A percentile compares a stretch with the other conserved stretches of the same genome.
Conservation (phyloP, 2,888 invertebrate genomes). For the Pedicia rivosa region DNA sequence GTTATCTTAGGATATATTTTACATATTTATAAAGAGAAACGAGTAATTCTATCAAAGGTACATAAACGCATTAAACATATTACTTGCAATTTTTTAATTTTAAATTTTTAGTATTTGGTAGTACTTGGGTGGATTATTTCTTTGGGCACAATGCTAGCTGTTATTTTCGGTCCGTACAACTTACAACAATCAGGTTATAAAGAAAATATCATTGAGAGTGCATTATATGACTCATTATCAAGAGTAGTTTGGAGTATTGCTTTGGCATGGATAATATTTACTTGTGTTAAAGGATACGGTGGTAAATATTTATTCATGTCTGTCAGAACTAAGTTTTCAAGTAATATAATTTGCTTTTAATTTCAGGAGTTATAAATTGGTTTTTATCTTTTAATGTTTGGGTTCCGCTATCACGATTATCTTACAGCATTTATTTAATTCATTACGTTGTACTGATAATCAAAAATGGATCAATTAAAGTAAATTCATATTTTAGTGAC, state of each 20-base stretch:
- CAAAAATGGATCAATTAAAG: neutral
- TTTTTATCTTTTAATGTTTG: constrained; percentile 13
- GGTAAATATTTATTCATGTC: no score
- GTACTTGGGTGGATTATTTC: constrained; percentile 22
- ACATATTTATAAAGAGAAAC: constrained; percentile 7
- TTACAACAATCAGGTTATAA: constrained; percentile 20
- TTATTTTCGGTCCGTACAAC: constrained; percentile 26
- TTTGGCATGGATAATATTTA: constrained; percentile 23
- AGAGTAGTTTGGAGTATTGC: constrained; percentile 22
- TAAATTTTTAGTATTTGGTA: neutral
- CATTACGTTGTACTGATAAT: constrained; percentile 11
- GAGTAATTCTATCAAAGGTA: neutral
- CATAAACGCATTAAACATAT: neutral
- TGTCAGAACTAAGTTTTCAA: no score
- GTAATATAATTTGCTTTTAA: no score
- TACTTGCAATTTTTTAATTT: neutral
- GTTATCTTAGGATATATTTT: constrained; percentile 28
- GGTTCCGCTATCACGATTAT: constrained; percentile 14
- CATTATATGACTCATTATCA: constrained; percentile 19
- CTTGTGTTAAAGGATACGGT: constrained; percentile 22
- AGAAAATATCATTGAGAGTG: constrained; percentile 21
- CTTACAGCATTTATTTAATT: constrained; percentile 13
- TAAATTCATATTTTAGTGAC: neutral
- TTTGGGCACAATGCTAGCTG: constrained; percentile 21
- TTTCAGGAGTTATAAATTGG: constrained; percentile 12